Base-by-base conservation (phyloP, 2,888 invertebrate genomes). In the Drosophila ustulata region DNA sequence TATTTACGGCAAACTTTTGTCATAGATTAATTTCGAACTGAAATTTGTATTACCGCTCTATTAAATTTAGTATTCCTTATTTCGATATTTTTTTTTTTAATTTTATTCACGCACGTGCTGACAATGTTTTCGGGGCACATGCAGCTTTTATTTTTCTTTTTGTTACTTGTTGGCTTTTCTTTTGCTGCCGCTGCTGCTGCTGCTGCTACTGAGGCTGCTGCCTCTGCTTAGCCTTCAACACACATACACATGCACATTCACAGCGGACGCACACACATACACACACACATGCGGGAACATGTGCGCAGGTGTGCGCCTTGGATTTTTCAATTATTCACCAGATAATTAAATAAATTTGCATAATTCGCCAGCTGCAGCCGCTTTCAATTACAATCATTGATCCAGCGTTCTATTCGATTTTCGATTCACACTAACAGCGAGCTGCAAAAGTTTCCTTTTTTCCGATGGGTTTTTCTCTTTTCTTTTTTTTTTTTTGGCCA, bases 261-360 rank as follows among this genome's bases (percentile, higher is more conserved):
- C 34, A 47, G 41, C 57, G 28, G 46, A 56, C 56, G 32, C 68
- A 66, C 46, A 39, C 63, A 67, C 64, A 52, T 47, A 26, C 49
- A 52, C 34, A 53, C 26, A 49, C 46, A 47, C 45, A 13, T 41
- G 11, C 13, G 67, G 28, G 68, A 65, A 84, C 79, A 83, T 86
- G 87, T 85, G 84, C 84, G 84, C 89, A 85, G 85, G 85, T 85
- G 84, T 87, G 80, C 68, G 79, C 77, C 88, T 86, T 85, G 82
- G 79, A 74, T 79, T 85, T 82, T 81, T 87, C 72, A 82, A 80
- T 80, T 82, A 85, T 74, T 69, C 71, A 72, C 71, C 41, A 62
- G 82, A 70, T 80, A 67, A 71, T 82, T 73, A 78, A 71, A 71
- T 66, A 70, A 64, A 79, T 74, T 76, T 64, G 79, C 75, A 71